Evolutionary conservation across 2,888 invertebrate genomes (phyloP), one percentile per base, ranked within the genome.

Genomic region (Argyresthia albistria): DNA sequence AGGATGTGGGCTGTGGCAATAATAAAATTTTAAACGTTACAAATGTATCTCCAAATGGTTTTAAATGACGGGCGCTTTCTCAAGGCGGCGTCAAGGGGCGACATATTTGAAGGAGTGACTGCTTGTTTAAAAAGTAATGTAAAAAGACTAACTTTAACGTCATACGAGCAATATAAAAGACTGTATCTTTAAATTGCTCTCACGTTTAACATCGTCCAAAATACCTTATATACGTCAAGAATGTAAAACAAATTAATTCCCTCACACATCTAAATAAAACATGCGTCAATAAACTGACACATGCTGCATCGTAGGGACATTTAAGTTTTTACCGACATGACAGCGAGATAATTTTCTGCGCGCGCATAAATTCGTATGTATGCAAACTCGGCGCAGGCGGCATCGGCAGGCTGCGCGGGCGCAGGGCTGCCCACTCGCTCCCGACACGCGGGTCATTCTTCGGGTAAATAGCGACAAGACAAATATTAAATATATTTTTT

Each of bases 21-120:
- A 69, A 73, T 68, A 69, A 71, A 66, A 64, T 60, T 66, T 69
- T 64, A 64, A 65, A 66, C 57, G 64, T 65, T 65, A 70, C 68
- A 65, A 69, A 69, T 62, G 60, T 58, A 56, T 58, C 49, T 53
- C 54, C 55, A 54, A 46, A 48, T 53, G 51, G 51, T 51, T 55
- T 8, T 25, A 54, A 68, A 72, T 80, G 80, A 76, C 75, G 70
- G 60, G 69, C 65, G 64, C 60, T 63, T 69, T 72, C 62, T 68
- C 60, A 60, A 69, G 69, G 65, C 69, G 70, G 67, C 64, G 66
- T 60, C 59, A 56, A 60, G 60, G 60, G 58, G 59, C 59, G 57
- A 59, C 61, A 59, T 60, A 12, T 42, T 50, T 14, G 50, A 16
- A n/a, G 16, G 10, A 9, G 35, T 46, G 11, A 25, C 14, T 45